These are phyloP conservation scores for Syrphus vitripennis DNA, from an alignment of 2,888 invertebrate species.

Conservation along the genomic window DNA sequence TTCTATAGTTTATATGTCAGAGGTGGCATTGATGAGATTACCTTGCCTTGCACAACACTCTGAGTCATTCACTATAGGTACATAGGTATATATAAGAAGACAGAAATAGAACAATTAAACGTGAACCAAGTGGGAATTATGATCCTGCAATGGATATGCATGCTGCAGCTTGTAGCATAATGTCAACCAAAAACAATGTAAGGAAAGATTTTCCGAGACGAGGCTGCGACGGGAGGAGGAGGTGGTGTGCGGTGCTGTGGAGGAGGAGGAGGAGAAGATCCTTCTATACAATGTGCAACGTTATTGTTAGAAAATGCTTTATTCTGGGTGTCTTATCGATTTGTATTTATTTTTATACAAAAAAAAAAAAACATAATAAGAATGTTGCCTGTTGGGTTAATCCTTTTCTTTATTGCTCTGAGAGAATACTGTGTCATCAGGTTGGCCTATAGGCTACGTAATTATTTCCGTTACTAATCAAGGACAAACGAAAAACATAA, in stretches of 20 bases:
- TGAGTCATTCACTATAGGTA: constrained; percentile 1
- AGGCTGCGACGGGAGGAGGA: no score
- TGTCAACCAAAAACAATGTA: not conserved
- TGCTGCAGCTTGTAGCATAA: constrained; percentile 6
- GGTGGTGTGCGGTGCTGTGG: no score
- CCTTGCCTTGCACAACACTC: constrained; percentile 7
- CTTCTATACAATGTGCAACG: not conserved
- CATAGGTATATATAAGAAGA: no score
- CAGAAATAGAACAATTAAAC: constrained; percentile 60
- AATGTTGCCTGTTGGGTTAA: not conserved
- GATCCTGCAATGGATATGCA: constrained; percentile 45
- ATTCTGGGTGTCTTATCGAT: constrained; percentile 32
- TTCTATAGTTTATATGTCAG: constrained; percentile 58
- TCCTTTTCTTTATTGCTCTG: not conserved
- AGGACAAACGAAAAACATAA: constrained; percentile 18
- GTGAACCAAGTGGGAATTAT: constrained; percentile 57
- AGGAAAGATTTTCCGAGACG: constrained; percentile 1
- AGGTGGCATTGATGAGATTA: constrained; percentile 57
- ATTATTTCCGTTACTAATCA: constrained; percentile 30
- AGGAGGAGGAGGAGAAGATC: not conserved
- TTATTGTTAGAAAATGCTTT: constrained; percentile 23
- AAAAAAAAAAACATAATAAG: not conserved
- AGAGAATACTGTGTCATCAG: not conserved
- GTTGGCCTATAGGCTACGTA: constrained; percentile 11
- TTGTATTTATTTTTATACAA: not conserved